Percentiles rank a stretch among this genome's conserved stretches.
These are phyloP conservation scores for Monoplex corrugatus DNA, from an alignment of 2,888 invertebrate species.

Conservation along the genomic window DNA sequence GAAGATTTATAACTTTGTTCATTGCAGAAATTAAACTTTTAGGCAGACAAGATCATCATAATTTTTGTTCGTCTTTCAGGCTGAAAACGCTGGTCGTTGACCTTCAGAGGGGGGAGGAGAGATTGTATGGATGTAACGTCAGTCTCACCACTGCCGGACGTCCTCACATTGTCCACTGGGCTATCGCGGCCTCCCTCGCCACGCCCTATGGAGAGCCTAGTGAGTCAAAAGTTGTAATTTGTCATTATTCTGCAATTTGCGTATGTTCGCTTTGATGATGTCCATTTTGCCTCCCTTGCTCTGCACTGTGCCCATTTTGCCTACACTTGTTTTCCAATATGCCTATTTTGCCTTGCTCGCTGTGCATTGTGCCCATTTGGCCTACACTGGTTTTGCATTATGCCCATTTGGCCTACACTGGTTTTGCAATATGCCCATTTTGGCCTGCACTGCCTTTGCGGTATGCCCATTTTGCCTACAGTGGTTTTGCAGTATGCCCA, in stretches of 20 bases:
- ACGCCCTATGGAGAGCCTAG: neutral
- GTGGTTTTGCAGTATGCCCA: too few species aligned
- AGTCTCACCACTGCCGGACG: constrained; percentile 18
- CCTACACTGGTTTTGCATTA: neutral
- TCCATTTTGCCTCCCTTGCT: too few species aligned
- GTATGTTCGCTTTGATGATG: neutral
- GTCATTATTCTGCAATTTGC: neutral
- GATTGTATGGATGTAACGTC: constrained; percentile 38
- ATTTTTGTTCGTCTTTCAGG: neutral
- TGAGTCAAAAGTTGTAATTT: neutral
- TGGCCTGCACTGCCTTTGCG: too few species aligned
- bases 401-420: neutral
- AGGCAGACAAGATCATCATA: too few species aligned
- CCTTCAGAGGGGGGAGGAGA: constrained; percentile 1
- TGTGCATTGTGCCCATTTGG: too few species aligned
- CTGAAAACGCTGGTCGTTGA: constrained; percentile 39
- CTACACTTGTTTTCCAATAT: too few species aligned
- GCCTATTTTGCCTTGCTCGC: neutral
- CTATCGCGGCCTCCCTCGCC: constrained; percentile 2
- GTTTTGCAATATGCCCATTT: too few species aligned
- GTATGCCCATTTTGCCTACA: too few species aligned
- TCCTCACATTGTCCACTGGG: constrained; percentile 36
- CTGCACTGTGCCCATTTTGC: too few species aligned
- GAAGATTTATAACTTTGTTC: too few species aligned
- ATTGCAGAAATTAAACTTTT: too few species aligned